These are phyloP conservation scores for Neocrepidodera transversa DNA, from an alignment of 2,888 invertebrate species.

Conservation along the genomic window DNA sequence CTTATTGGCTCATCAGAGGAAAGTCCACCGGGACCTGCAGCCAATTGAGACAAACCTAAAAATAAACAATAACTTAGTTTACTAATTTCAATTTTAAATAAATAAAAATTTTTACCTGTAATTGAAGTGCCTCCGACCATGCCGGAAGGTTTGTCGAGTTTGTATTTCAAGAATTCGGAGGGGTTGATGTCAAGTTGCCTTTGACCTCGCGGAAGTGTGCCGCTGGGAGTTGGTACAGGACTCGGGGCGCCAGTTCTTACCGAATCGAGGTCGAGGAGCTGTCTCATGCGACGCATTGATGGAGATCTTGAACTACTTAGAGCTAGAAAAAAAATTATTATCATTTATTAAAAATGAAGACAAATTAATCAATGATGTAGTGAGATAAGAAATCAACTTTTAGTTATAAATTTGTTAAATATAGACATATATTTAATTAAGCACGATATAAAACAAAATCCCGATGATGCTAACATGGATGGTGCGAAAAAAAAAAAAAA, in stretches of 20 bases:
- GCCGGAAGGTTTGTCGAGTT: conserved; percentile 77
- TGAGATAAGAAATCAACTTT: too few species aligned
- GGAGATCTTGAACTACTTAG: conserved; percentile 67
- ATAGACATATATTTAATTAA: too few species aligned
- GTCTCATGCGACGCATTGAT: conserved; percentile 81
- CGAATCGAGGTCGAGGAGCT: conserved; percentile 75
- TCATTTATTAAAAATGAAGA: too few species aligned
- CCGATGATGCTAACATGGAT: too few species aligned
- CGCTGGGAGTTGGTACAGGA: conserved; percentile 79
- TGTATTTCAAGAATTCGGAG: conserved; percentile 92
- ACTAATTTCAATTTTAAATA: too few species aligned
- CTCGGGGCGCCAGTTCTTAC: conserved; percentile 67
- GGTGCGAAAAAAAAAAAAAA: too few species aligned
- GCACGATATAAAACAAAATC: too few species aligned
- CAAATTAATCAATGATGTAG: not conserved
- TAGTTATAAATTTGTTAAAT: too few species aligned
- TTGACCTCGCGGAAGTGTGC: conserved; percentile 76
- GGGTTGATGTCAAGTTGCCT: conserved; percentile 87
- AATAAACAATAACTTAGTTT: not conserved
- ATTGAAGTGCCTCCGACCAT: conserved; percentile 52
- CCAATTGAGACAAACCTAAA: conserved; percentile 60
- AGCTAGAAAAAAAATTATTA: conserved; percentile 45
- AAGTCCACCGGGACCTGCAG: conserved; percentile 47
- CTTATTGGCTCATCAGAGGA: conserved; percentile 71
- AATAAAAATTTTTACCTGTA: too few species aligned